phyloP scores from a whole-genome alignment of 2,888 invertebrate genomes.

The Drosophila nigricruria region DNA sequence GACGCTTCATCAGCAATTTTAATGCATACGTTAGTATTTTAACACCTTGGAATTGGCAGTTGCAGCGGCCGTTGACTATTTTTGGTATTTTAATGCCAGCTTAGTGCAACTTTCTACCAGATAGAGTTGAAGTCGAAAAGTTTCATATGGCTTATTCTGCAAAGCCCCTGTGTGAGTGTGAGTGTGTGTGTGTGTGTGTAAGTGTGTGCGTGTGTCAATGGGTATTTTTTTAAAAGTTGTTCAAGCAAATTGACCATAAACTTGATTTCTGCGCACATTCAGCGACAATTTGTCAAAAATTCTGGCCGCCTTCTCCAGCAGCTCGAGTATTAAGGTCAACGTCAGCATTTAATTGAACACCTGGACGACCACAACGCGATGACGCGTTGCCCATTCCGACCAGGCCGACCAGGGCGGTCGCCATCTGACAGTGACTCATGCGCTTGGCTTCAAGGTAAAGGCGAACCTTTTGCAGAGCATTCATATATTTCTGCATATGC shows the following conservation, averaged over 20 bases:
- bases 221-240: slow-evolving; percentile 56
- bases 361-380: slow-evolving; percentile 66
- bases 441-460: slow-evolving; percentile 49
- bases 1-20: slow-evolving; percentile 78
- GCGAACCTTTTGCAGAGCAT: slow-evolving; percentile 53
- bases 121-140: slow-evolving; percentile 39
- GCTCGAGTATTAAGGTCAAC: slow-evolving; percentile 75
- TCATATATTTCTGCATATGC: slow-evolving; percentile 39
- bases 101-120: slow-evolving; percentile 65
- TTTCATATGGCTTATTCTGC: slow-evolving; percentile 40
- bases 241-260: slow-evolving; percentile 74
- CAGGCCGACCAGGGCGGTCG: slow-evolving; percentile 39
- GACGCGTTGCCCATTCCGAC: slow-evolving; percentile 35
- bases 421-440: slow-evolving; percentile 52
- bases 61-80: slow-evolving; percentile 54
- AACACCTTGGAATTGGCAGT: slow-evolving; percentile 68
- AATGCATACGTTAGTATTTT: slow-evolving; percentile 75
- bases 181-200: too few species aligned
- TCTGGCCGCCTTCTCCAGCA: slow-evolving; percentile 67
- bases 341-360: slow-evolving; percentile 78
- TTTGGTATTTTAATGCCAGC: slow-evolving; percentile 72
- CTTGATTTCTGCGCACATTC: slow-evolving; percentile 75
- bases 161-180: not conserved
- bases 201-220: slow-evolving; percentile 24
- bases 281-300: slow-evolving; percentile 78